phyloP scores from a whole-genome alignment of 53 echinoderm and acorn worm species.

The Stichopus horrens region DNA sequence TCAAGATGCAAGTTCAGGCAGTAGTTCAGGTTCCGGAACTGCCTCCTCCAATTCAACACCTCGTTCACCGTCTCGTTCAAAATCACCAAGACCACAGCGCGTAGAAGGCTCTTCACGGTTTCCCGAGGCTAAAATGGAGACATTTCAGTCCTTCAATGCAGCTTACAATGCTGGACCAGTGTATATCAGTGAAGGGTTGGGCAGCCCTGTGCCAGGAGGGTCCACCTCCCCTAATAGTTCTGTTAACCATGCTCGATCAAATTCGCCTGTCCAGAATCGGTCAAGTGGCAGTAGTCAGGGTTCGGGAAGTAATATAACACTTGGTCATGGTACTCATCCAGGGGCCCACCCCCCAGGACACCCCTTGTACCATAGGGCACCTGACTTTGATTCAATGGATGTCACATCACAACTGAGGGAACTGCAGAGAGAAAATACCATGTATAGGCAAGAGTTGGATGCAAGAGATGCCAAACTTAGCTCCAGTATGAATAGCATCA shows the following conservation, averaged over 20 bases:
- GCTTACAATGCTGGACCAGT: conserved; percentile 93
- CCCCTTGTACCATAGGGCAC: conserved; percentile 46
- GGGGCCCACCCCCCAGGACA: conserved; percentile 58
- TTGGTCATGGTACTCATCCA: conserved; percentile 54
- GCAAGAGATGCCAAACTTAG: conserved; percentile 85
- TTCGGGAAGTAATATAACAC: conserved; percentile 52
- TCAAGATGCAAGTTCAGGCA: conserved; percentile 53
- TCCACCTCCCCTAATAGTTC: conserved; percentile 75
- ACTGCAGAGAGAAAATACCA: conserved; percentile 84
- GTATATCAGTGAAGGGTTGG: conserved; percentile 92
- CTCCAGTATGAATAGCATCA: conserved; percentile 99
- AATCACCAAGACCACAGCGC: conserved; percentile 46
- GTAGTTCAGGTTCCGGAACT: conserved; percentile 75
- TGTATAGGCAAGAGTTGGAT: conserved; percentile 84
- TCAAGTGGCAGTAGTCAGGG: conserved; percentile 96
- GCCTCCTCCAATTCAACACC: conserved; percentile 81
- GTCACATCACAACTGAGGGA: conserved; percentile 81
- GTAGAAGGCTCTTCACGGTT: conserved; percentile 40
- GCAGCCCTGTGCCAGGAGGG: conserved; percentile 71
- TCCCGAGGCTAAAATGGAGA: conserved; percentile 74
- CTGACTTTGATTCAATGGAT: conserved; percentile 78
- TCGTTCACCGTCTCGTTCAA: conserved; percentile 69
- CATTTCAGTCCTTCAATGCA: conserved; percentile 95
- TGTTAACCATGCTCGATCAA: conserved; percentile 64
- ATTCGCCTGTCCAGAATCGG: conserved; percentile 81